These are phyloP conservation scores for Syngnathus typhle DNA, from an alignment of 2,113 vertebrate species.

Conservation along the genomic window DNA sequence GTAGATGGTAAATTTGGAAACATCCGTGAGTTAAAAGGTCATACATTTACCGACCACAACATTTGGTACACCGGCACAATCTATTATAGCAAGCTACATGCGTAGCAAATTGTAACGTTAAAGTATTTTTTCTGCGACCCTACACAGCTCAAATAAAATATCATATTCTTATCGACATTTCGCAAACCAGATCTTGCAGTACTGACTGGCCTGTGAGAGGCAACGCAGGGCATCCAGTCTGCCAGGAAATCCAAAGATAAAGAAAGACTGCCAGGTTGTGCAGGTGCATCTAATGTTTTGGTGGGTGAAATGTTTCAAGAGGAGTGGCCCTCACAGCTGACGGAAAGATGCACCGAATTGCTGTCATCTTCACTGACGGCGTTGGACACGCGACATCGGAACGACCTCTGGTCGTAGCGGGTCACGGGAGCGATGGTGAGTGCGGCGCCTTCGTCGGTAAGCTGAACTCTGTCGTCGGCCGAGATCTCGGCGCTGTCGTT, in stretches of 20 bases:
- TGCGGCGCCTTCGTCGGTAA: constrained; percentile 28
- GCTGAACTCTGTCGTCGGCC: constrained; percentile 39
- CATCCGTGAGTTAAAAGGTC: background rate
- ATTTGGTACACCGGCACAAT: background rate
- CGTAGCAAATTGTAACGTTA: background rate
- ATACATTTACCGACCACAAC: background rate
- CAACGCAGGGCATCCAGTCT: no score
- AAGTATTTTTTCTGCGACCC: background rate
- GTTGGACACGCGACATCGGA: constrained; percentile 16
- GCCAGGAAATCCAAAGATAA: background rate
- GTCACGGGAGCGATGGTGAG: constrained; percentile 45
- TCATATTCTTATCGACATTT: no score
- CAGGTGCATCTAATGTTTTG: background rate
- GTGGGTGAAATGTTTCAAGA: background rate
- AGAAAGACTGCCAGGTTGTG: background rate
- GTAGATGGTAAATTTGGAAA: background rate
- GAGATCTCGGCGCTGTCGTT: constrained; percentile 50
- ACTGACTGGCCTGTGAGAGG: background rate
- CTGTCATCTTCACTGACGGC: constrained; percentile 12
- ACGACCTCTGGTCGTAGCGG: constrained; percentile 38
- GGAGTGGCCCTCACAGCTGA: constrained; percentile 31
- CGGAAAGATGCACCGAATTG: background rate
- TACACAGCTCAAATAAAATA: background rate
- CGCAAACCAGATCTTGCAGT: background rate
- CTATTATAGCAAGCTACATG: background rate